Percentiles rank a stretch among this genome's conserved stretches.
Conservation (phyloP, 2,797 vertebrate genomes). For the Silurus lanzhouensis region DNA sequence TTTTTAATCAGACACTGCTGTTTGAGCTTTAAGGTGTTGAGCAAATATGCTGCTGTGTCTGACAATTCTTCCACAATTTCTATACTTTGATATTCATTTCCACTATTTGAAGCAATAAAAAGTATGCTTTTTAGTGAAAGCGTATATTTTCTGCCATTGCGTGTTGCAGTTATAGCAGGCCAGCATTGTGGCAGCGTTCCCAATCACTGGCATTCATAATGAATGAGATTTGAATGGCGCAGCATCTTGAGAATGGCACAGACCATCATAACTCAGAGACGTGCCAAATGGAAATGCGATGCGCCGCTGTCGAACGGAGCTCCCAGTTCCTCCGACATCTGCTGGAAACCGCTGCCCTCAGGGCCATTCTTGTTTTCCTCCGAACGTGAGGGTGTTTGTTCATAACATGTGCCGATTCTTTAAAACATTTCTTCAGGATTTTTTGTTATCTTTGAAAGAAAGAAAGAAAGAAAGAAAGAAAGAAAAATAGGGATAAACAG, state of each 20-base stretch:
- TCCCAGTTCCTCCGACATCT: slow-evolving; percentile 55
- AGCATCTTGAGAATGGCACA: slow-evolving; percentile 54
- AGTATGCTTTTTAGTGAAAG: slow-evolving; percentile 38
- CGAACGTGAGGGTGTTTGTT: slow-evolving; percentile 47
- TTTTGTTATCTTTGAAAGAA: neutral
- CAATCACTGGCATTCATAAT: slow-evolving; percentile 56
- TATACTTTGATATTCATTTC: slow-evolving; percentile 4
- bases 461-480: neutral
- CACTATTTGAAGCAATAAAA: slow-evolving; percentile 40
- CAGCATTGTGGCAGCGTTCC: slow-evolving; percentile 42
- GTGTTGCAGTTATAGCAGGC: slow-evolving; percentile 43
- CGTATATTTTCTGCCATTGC: slow-evolving; percentile 11
- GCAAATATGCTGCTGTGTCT: neutral
- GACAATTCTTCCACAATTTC: neutral
- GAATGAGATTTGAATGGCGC: slow-evolving; percentile 56
- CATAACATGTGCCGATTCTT: slow-evolving; percentile 36
- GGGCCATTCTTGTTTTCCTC: slow-evolving; percentile 52
- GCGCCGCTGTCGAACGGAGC: slow-evolving; percentile 46
- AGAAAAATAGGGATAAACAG: slow-evolving; percentile 11
- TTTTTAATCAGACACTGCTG: neutral
- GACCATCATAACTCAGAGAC: slow-evolving; percentile 56
- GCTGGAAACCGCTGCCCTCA: slow-evolving; percentile 50
- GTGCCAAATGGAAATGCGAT: slow-evolving; percentile 57
- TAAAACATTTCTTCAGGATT: slow-evolving; percentile 43
- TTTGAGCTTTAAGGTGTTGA: slow-evolving; percentile 29